Base-by-base conservation (phyloP, 1,140 invertebrate genomes). In the Neodiprion lecontei region DNA sequence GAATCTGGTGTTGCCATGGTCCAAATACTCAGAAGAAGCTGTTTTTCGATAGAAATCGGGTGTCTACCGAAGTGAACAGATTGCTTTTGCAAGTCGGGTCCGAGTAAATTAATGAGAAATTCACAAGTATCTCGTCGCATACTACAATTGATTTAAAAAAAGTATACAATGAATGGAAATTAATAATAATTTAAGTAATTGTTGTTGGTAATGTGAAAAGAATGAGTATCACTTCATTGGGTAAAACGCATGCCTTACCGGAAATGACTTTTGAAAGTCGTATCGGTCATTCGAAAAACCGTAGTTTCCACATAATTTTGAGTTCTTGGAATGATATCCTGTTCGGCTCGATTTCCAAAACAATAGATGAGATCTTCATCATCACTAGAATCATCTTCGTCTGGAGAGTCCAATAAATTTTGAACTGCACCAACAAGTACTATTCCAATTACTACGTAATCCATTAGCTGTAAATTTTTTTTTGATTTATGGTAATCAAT, bases 281-380 rank as follows among this genome's bases (percentile, higher is more conserved):
- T 65, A 48, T 66, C 71, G 23, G 53, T 47, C 71, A 72, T 72
- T 11, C 12, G 23, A 66, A 21, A 28, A n/a, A 72, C 61, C 1
- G 53, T 72, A 11, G 10, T 48, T 47, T 72, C 71, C 2, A 66
- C 11, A 66, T 72, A 72, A 72, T 72, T 72, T 72, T 72, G 49
- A 17, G 50, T 72, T 72, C 50, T 72, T 61, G 49, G 21, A 49
- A 48, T 71, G 12, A 48, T 23, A 40, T 8, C 23, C 47, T 72
- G 49, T 61, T 1, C 70, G 23, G 49, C 1, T 1, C 70, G 49
- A 71, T 71, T 49, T 48, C 49, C 49, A 65, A 72, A 65, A 66
- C 70, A 72, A 65, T 21, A 72, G 1, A 61, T n/a, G 3, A 72
- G 5, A 28, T 72, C 70, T 72, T 72, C 49, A 70, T 48, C 69